Base-by-base conservation (phyloP, 30 jellyfish, hydroid and myxozoan genomes). In the Cassiopea andromeda region DNA sequence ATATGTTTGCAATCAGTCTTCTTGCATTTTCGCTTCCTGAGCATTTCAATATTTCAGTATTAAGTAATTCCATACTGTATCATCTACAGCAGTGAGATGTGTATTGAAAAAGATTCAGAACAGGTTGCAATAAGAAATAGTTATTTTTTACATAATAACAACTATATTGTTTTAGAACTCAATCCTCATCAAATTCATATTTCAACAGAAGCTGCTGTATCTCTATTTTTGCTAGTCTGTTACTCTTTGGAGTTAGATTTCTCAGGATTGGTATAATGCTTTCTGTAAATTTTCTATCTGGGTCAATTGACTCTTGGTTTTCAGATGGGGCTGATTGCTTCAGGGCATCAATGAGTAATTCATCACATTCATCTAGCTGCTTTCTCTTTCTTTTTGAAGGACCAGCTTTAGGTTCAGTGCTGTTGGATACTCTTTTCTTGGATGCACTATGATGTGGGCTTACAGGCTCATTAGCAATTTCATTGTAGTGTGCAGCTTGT, bases 211-310 rank as follows among this genome's bases (percentile, higher is more conserved):
- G 69, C 68, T 83, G 91, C 43, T 69, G 82, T 16, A 83, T 83
- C 46, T 83, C 76, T 17, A 83, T 83, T 49, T 83, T 83, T 10
- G 91, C 91, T 17, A 44, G 13, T 67, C 83, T 46, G 83, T 83
- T 83, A 1, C 68, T 68, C 83, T 83, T 83, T 27, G 47, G 43
- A 60, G 84, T 70, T 7, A 83, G 91, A 15, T 45, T 60, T 44
- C 71, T 38, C 47, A 60, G 60, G 19, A 80, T 80, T 61, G 88
- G 88, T 27, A 80, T 49, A 60, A 80, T 80, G 46, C 78, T 80
- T 19, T 69, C 81, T 7, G 81, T 50, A 69, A 60, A 81, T 44
- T 50, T 68, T n/a, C 19, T 8, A 18, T 61, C 90, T 10, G 78
- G 73, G 46, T 81, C 90, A 60, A 61, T 17, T 8, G 43, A 61